These are phyloP conservation scores for Pungitius pungitius DNA, from an alignment of 2,113 vertebrate species.

Conservation along the genomic window DNA sequence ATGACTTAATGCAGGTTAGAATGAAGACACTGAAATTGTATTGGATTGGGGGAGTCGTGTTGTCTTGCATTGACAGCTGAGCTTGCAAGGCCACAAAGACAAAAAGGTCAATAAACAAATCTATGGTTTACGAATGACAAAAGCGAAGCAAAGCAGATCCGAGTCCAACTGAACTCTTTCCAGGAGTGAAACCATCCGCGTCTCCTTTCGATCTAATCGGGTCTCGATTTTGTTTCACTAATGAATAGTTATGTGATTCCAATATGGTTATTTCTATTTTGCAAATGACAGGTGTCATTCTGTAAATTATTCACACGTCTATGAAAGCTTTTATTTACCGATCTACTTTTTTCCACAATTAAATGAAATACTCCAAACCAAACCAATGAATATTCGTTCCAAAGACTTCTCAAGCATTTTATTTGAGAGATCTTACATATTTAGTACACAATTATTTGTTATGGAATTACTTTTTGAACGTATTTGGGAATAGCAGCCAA, in stretches of 20 bases:
- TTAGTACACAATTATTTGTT: conserved; percentile 15
- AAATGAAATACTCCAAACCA: not conserved
- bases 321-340: not conserved
- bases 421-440: conserved; percentile 5
- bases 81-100: not conserved
- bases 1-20: conserved; percentile 27
- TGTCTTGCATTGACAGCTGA: not conserved
- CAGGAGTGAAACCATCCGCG: conserved; percentile 21
- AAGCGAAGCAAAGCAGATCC: not conserved
- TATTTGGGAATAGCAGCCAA: conserved; percentile 40
- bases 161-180: not conserved
- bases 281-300: conserved; percentile 1
- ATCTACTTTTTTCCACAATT: not conserved
- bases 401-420: conserved; percentile 20
- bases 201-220: conserved; percentile 22
- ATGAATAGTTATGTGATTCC: conserved; percentile 39
- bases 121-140: not conserved
- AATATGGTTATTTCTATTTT: conserved; percentile 1
- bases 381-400: conserved; percentile 14
- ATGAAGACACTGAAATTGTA: no score
- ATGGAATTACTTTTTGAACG: conserved; percentile 30
- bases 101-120: not conserved
- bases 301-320: conserved; percentile 10
- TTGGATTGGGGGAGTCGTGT: not conserved
- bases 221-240: not conserved